Conservation (phyloP, 2,113 vertebrate genomes). For the Bubo blakistoni region DNA sequence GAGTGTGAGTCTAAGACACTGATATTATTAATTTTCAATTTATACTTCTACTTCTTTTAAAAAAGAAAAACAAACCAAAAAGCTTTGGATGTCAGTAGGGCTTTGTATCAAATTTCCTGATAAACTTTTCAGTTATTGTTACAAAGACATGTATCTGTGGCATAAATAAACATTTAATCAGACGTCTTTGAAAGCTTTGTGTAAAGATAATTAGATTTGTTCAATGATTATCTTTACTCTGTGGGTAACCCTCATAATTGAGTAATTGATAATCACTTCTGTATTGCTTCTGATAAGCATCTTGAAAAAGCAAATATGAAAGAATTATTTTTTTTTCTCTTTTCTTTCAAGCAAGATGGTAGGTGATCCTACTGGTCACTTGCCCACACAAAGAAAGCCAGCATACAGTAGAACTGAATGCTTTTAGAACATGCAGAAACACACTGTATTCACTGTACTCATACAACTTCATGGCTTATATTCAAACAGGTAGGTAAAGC, state of each 20-base stretch:
- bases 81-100: background rate
- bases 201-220: background rate
- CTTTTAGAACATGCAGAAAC: background rate
- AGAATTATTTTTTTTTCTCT: background rate
- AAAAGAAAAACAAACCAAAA: background rate
- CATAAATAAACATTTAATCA: background rate
- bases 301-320: background rate
- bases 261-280: background rate
- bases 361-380: background rate
- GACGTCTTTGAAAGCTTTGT: background rate
- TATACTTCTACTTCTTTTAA: background rate
- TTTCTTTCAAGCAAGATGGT: background rate
- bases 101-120: background rate
- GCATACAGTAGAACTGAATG: accelerated
- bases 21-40: background rate
- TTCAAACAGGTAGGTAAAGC: background rate
- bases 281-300: background rate
- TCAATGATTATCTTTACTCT: background rate
- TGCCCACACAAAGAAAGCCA: background rate
- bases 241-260: background rate
- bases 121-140: background rate
- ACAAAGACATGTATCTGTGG: background rate
- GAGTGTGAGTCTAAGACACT: background rate
- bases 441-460: background rate
- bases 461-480: background rate